Conservation (phyloP, 2,113 vertebrate species). For the Pyrgilauda ruficollis region DNA sequence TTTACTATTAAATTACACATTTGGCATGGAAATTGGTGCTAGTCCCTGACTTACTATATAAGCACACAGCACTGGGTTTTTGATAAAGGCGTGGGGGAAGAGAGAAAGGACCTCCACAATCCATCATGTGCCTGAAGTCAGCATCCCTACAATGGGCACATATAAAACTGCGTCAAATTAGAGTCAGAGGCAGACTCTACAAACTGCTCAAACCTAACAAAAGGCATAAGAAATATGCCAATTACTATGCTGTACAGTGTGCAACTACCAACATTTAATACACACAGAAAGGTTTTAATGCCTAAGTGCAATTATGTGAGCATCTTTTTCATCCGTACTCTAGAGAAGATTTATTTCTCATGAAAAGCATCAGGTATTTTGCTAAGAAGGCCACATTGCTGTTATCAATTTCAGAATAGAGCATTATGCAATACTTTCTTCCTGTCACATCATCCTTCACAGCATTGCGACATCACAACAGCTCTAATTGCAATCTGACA, state of each 20-base stretch:
- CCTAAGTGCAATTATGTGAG: background rate
- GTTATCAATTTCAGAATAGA: background rate
- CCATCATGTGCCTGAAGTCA: fast-evolving
- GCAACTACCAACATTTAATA: background rate
- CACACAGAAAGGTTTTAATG: fast-evolving
- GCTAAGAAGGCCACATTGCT: background rate
- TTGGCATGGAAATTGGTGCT: background rate
- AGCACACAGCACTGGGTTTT: background rate
- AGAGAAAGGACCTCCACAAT: background rate
- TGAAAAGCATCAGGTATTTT: background rate
- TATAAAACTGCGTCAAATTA: background rate
- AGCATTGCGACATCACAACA: background rate
- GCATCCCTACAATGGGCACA: fast-evolving
- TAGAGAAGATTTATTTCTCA: background rate
- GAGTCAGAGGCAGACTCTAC: background rate
- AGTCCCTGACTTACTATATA: background rate
- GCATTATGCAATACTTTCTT: conserved; percentile 24
- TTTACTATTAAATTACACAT: background rate
- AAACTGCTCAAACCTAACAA: background rate
- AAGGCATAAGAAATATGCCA: background rate
- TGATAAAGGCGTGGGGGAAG: fast-evolving
- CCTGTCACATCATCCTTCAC: background rate
- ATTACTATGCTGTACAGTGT: background rate
- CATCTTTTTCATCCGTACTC: background rate
- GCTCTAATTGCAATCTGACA: background rate